phyloP scores from a whole-genome alignment of 2,113 vertebrate species.

The Eonycteris spelaea region DNA sequence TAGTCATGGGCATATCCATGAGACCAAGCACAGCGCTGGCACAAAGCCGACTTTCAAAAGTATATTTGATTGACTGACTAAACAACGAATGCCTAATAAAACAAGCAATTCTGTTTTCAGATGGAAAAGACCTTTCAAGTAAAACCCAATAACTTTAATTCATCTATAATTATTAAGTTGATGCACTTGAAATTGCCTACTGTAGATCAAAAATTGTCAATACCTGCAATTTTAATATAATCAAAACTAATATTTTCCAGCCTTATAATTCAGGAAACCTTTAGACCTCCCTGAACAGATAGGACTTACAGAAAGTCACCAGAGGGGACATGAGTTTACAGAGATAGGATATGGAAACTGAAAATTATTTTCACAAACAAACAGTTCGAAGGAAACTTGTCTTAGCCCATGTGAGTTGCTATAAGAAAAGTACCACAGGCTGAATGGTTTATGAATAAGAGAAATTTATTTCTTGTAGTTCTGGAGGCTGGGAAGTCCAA shows the following conservation, averaged over 20 bases:
- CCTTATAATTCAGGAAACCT: background rate
- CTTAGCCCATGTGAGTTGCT: background rate
- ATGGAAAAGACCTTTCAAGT: background rate
- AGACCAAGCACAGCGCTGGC: background rate
- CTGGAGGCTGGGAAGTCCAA: background rate
- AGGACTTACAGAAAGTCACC: background rate
- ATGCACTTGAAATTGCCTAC: background rate
- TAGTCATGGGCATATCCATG: background rate
- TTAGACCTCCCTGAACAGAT: background rate
- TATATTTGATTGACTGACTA: background rate
- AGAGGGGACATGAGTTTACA: background rate
- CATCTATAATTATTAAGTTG: background rate
- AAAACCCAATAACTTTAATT: background rate
- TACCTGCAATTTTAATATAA: background rate
- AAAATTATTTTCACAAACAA: constrained; percentile 35
- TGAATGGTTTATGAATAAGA: background rate
- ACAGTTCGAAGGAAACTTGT: background rate
- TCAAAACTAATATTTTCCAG: background rate
- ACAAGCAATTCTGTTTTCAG: constrained; percentile 9
- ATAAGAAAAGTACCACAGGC: background rate
- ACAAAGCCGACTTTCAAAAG: constrained; percentile 9
- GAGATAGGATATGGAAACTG: background rate
- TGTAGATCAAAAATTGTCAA: background rate
- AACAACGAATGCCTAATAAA: background rate
- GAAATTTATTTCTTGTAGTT: background rate